A percentile compares a stretch with the other conserved stretches of the same genome.
These are phyloP conservation scores for Enteromius radiatus DNA, from an alignment of 2,797 vertebrate genomes.

Conservation along the genomic window DNA sequence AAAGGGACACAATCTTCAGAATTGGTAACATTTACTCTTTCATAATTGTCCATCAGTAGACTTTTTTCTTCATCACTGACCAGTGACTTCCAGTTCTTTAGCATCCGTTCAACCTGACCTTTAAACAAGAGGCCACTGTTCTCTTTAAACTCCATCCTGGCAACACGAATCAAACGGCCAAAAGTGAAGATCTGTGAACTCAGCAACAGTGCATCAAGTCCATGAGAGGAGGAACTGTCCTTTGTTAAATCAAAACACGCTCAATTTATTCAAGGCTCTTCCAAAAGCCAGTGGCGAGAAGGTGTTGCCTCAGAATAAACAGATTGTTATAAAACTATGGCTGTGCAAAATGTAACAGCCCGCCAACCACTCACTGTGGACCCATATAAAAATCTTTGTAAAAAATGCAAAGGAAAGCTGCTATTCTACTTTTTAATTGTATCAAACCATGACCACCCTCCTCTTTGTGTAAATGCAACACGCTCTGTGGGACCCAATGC, in stretches of 20 bases:
- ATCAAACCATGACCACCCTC: neutral
- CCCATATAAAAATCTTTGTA: neutral
- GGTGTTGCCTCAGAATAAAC: too few species aligned
- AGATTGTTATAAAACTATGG: too few species aligned
- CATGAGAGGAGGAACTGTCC: neutral
- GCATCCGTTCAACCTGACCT: neutral
- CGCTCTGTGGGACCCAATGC: conserved; percentile 16
- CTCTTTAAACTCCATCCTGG: neutral
- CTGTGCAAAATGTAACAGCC: too few species aligned
- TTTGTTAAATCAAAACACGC: neutral
- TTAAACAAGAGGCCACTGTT: neutral
- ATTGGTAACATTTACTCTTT: too few species aligned
- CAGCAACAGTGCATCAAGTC: neutral
- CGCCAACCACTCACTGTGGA: neutral
- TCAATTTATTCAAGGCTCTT: neutral
- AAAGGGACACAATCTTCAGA: neutral
- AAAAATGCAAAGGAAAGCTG: neutral
- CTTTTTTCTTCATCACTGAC: neutral
- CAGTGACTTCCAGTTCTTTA: neutral
- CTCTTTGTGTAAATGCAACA: neutral
- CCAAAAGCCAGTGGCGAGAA: neutral
- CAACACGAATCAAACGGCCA: neutral
- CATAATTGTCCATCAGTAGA: too few species aligned
- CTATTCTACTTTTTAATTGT: neutral
- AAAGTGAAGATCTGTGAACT: neutral